Evolutionary conservation across 2,113 vertebrate species (phyloP).

Genomic region (Tympanuchus pallidicinctus): DNA sequence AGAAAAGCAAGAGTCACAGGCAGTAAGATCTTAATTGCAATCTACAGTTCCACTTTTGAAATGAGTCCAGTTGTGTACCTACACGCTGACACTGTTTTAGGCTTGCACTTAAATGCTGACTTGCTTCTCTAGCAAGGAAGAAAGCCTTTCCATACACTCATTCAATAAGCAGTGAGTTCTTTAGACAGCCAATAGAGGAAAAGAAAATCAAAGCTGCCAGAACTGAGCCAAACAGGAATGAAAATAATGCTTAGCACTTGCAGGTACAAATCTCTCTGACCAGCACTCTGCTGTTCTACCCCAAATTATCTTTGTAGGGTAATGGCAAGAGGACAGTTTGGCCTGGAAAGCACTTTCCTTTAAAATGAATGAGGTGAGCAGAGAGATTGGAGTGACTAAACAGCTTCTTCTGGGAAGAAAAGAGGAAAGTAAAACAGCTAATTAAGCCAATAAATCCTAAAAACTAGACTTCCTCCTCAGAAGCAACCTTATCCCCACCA

Average conservation of each 20-base stretch:
- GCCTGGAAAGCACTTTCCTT: not conserved
- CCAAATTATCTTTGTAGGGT: not conserved
- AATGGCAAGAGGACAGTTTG: not conserved
- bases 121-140: not conserved
- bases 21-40: not conserved
- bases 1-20: not conserved
- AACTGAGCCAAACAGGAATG: not conserved
- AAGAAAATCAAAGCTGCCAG: not conserved
- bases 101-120: not conserved
- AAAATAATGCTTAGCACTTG: not conserved
- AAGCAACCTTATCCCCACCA: not conserved
- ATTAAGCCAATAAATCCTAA: conserved; percentile 12
- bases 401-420: not conserved
- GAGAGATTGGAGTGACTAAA: not conserved
- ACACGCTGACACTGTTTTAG: not conserved
- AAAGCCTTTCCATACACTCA: not conserved
- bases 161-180: not conserved
- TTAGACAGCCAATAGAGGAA: not conserved
- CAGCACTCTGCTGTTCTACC: not conserved
- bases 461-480: not conserved
- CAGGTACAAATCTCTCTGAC: not conserved
- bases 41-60: not conserved
- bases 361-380: not conserved
- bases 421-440: not conserved
- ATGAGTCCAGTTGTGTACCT: not conserved